Base-by-base conservation (phyloP, 2,888 invertebrate genomes). In the Acleris cristana region DNA sequence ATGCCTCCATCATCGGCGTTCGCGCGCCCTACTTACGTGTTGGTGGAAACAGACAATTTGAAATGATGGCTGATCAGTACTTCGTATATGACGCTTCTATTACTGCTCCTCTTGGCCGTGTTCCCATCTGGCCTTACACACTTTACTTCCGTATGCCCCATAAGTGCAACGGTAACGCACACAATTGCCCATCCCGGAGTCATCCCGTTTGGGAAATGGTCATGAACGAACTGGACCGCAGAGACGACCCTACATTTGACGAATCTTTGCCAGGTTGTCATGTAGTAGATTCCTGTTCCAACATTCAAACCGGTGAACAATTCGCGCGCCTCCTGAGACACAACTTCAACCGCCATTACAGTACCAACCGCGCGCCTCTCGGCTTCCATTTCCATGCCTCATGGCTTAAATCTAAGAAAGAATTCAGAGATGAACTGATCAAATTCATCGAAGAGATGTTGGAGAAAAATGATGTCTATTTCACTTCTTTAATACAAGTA, bases 191-290 rank as follows among this genome's bases (percentile, higher is more conserved):
- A 23, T 96, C 96, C 57, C 93, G 96, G 83, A 97, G 97, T 79
- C 98, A 98, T 81, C 98, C 98, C 30, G 97, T 98, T 52, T 98
- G 98, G 98, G 98, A 98, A 91, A 98, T 98, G 95, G 98, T 98
- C 61, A 97, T 98, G 97, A 98, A 98, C 84, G 98, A 98, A 86
- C 90, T 98, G 76, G 98, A 98, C 89, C 95, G 98, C 86, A 95
- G 98, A 87, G 98, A 98, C 85, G 98, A 98, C 82, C 98, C 98
- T 5, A 97, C 97, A 6, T 98, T 98, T 85, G 98, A 98, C 81
- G 98, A 98, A 87, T 97, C 97, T 5, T 94, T 98, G 66, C 98
- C 98, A 48, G 97, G 98, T 95, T 98, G 98, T 89, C 98, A 98
- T 88, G 97, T 98, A 94, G 98, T 98, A 0, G 98, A 98, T 85